Percentiles rank a stretch among this genome's conserved stretches.
Evolutionary conservation across 2,888 invertebrate genomes (phyloP).

Genomic region (Eilema depressum): DNA sequence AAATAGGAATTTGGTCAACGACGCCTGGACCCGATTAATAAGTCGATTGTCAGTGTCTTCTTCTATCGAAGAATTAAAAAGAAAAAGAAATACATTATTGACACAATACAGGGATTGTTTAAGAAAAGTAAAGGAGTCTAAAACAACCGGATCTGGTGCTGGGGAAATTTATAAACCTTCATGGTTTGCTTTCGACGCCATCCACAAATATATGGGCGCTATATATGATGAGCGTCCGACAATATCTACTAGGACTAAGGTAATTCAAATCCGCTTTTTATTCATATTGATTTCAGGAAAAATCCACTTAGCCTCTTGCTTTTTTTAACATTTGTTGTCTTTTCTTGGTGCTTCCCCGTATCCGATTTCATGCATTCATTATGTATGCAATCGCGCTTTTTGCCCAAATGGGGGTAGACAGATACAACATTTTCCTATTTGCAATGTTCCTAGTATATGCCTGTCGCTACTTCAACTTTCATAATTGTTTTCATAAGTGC

Average conservation of each 20-base stretch:
- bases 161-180: not conserved
- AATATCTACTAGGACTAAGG: not conserved
- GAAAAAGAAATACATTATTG: constrained; percentile 41
- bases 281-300: not conserved
- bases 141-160: not conserved
- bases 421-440: too few relatives aligned
- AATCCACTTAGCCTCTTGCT: too few relatives aligned
- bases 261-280: not conserved
- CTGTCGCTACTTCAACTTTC: too few relatives aligned
- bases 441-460: too few relatives aligned
- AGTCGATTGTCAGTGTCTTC: constrained; percentile 29
- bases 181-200: not conserved
- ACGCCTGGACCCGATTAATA: constrained; percentile 34
- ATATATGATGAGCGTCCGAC: not conserved
- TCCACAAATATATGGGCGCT: not conserved
- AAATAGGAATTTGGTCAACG: constrained; percentile 17
- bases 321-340: too few relatives aligned
- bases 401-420: too few relatives aligned
- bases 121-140: constrained; percentile 25
- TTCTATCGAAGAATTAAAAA: constrained; percentile 36
- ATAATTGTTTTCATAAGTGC: too few relatives aligned
- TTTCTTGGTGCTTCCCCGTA: too few relatives aligned
- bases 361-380: too few relatives aligned
- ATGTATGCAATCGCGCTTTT: too few relatives aligned
- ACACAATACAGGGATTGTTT: constrained; percentile 37